Conservation (phyloP, 2,113 vertebrate genomes). For the Semnopithecus entellus region DNA sequence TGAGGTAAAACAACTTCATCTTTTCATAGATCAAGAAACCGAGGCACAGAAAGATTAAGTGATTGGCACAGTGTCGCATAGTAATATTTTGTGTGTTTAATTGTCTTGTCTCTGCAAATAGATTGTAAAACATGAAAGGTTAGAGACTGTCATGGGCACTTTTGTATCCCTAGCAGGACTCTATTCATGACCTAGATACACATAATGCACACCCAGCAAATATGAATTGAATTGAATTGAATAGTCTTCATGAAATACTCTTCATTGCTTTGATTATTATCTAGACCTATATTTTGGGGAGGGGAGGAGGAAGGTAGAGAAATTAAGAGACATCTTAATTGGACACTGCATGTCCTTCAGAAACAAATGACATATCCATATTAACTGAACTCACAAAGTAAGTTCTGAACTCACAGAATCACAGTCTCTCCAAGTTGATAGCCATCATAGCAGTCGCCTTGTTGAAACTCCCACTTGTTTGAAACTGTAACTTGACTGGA, state of each 20-base stretch:
- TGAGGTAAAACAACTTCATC: background rate
- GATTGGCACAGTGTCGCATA: background rate
- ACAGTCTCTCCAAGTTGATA: background rate
- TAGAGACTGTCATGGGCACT: background rate
- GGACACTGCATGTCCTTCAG: background rate
- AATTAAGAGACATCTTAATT: background rate
- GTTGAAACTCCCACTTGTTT: background rate
- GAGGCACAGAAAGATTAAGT: background rate
- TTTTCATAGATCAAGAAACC: background rate
- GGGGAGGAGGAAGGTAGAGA: background rate
- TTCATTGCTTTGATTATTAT: slow-evolving; percentile 26
- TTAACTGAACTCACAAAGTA: background rate
- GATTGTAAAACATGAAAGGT: background rate
- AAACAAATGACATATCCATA: background rate
- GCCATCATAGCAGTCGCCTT: background rate
- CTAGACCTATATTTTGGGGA: background rate
- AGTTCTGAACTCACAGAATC: background rate
- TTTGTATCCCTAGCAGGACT: background rate
- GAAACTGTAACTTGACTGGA: background rate
- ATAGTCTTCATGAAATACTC: background rate
- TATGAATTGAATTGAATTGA: background rate
- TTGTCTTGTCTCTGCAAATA: slow-evolving; percentile 7
- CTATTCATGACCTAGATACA: background rate
- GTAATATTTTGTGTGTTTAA: background rate
- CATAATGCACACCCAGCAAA: background rate